phyloP scores from a whole-genome alignment of 2,888 invertebrate genomes.

The Ochropleura plecta region DNA sequence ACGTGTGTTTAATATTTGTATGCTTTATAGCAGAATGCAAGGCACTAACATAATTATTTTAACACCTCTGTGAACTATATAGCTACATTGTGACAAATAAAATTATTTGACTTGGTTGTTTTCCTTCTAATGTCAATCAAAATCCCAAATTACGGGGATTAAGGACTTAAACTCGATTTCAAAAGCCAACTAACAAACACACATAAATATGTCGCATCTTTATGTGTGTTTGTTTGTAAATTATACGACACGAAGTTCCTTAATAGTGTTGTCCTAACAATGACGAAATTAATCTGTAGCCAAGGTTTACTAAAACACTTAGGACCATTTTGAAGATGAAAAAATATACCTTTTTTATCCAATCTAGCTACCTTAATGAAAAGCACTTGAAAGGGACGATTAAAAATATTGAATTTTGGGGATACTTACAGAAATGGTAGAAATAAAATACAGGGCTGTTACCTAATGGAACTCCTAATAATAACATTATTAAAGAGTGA shows the following conservation, averaged over 20 bases:
- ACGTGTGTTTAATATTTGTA: too few relatives aligned
- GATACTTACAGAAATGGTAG: neutral
- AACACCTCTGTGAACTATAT: too few relatives aligned
- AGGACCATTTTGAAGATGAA: conserved; percentile 7
- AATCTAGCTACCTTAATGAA: conserved; percentile 25
- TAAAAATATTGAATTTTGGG: conserved; percentile 15
- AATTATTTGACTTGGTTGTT: neutral
- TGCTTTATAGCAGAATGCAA: too few relatives aligned
- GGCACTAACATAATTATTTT: too few relatives aligned
- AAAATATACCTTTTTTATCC: conserved; percentile 2
- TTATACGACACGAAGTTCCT: conserved; percentile 2
- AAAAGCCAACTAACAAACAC: conserved; percentile 37
- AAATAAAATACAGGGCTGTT: neutral
- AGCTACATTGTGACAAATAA: too few relatives aligned
- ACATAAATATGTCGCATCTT: neutral
- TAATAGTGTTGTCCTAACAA: conserved; percentile 9
- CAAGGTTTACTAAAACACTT: conserved; percentile 19
- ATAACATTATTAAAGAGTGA: conserved; percentile 50
- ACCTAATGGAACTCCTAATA: conserved; percentile 17
- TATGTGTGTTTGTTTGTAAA: neutral
- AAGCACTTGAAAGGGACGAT: conserved; percentile 8
- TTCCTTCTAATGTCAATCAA: neutral
- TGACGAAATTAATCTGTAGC: conserved; percentile 29
- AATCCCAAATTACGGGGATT: conserved; percentile 25
- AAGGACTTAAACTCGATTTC: conserved; percentile 15